Evolutionary conservation across 64 coral and sea anemone species (phyloP).

Genomic region (Montipora efflorescens): DNA sequence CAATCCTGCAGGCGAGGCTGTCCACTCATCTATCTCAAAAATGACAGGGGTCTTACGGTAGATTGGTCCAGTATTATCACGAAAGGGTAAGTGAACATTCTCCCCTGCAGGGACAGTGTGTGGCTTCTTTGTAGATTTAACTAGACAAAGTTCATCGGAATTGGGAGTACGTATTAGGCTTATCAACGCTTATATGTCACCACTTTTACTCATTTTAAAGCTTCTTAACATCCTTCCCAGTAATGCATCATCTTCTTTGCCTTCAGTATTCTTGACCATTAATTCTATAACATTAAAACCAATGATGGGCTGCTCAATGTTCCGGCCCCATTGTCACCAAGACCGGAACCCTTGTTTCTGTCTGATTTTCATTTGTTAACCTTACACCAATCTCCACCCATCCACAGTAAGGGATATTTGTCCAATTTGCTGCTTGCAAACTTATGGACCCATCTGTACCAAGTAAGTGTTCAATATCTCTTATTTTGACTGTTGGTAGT

Average conservation of each 20-base stretch:
- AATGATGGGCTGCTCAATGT: constrained; percentile 68
- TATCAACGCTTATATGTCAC: background rate
- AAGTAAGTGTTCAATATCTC: constrained; percentile 66
- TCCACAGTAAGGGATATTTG: constrained; percentile 63
- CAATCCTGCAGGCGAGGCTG: constrained; percentile 22
- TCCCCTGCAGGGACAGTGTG: constrained; percentile 45
- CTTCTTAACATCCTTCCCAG: constrained; percentile 7
- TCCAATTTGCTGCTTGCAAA: constrained; percentile 85
- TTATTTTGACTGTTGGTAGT: constrained; percentile 15
- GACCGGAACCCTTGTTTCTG: constrained; percentile 51
- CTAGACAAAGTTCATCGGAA: background rate
- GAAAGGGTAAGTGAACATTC: constrained; percentile 47
- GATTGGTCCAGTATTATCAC: constrained; percentile 71
- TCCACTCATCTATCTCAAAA: constrained; percentile 69
- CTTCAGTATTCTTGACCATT: constrained; percentile 38
- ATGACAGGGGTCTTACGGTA: constrained; percentile 36
- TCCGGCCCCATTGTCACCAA: constrained; percentile 49
- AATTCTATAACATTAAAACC: constrained; percentile 78
- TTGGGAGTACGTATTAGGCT: background rate
- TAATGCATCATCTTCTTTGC: background rate
- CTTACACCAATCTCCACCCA: constrained; percentile 12
- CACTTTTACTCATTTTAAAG: background rate
- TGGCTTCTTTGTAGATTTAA: constrained; percentile 65
- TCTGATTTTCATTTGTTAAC: background rate
- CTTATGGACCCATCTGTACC: constrained; percentile 45